Base-by-base conservation (phyloP, 2,797 vertebrate species). In the Sebastes glaucus region DNA sequence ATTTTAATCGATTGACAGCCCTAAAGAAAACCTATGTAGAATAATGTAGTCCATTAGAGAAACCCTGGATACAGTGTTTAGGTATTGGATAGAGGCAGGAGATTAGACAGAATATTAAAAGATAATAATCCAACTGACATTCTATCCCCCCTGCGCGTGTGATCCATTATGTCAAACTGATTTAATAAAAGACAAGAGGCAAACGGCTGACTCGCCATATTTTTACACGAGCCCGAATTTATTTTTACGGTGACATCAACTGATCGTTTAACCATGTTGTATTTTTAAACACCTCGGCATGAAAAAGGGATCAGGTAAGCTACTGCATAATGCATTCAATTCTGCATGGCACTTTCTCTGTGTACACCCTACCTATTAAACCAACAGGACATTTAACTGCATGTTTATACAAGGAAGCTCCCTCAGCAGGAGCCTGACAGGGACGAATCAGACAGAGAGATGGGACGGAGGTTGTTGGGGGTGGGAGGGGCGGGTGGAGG, bases 401-500 rank as follows among this genome's bases (percentile, higher is more conserved):
- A 60, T 91, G 88, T 94, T 94, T 92, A 91, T 92, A 90, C 80
- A 90, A 89, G 86, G 82, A 61, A 67, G 80, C 82, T 90, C 80
- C 84, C 83, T 73, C 83, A 74, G 73, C 87, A 89, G 82, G 79
- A 75, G 85, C 82, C 86, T 86, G 91, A 89, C 83, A 74, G 81
- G 77, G 83, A 87, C 78, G 65, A 90, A 91, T 91, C 80, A 82
- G 82, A 65, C 42, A 16, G 69, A 65, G 83, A 57, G 81, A 80
- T 78, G 61, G 81, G 78, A 72, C 27, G 16, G 78, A 60, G 76
- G 73, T 23, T 20, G 77, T 70, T 59, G 5, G 35, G 28, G 25
- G 7, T 53, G 8, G 35, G 1, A 9, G 59, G 38, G 18, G 20
- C 18, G 16, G 64, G 14, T 57, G 57, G 27, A 76, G 81, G 67